A percentile compares a stretch with the other conserved stretches of the same genome.
Evolutionary conservation across 2,888 invertebrate species (phyloP).

Genomic region (Maniola hyperantus): DNA sequence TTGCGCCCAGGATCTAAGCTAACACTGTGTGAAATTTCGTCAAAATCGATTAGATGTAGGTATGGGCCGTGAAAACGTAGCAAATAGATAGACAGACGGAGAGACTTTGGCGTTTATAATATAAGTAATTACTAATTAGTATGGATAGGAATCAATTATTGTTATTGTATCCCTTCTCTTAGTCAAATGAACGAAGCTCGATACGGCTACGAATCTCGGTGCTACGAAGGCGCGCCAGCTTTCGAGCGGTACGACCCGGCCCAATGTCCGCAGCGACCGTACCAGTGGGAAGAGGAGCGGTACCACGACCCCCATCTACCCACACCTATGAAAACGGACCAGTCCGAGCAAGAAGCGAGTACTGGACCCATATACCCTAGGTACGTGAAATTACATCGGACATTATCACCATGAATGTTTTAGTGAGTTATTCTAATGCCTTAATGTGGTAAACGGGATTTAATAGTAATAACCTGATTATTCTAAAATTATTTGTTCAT

Average conservation of each 20-base stretch:
- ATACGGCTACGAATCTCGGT: slow-evolving; percentile 77
- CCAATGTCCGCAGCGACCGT: slow-evolving; percentile 76
- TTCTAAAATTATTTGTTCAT: not conserved
- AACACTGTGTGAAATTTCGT: too few species aligned
- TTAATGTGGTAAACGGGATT: slow-evolving; percentile 77
- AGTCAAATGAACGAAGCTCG: slow-evolving; percentile 85
- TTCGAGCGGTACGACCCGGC: slow-evolving; percentile 81
- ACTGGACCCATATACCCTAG: slow-evolving; percentile 89
- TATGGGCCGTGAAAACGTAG: too few species aligned
- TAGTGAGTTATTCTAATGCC: slow-evolving; percentile 36
- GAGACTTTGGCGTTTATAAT: too few species aligned
- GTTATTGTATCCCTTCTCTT: slow-evolving; percentile 37
- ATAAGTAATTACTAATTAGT: too few species aligned
- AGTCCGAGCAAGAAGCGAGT: slow-evolving; percentile 84
- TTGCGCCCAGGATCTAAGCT: too few species aligned
- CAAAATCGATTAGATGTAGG: too few species aligned
- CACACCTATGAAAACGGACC: slow-evolving; percentile 87
- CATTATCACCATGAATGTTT: slow-evolving; percentile 12
- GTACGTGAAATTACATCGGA: slow-evolving; percentile 61
- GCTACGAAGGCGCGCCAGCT: slow-evolving; percentile 79
- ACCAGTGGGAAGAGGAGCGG: slow-evolving; percentile 83
- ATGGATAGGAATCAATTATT: not conserved
- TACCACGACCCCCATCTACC: slow-evolving; percentile 83
- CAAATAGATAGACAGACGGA: too few species aligned
- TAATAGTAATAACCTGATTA: not conserved